Evolutionary conservation across 2,797 vertebrate species (phyloP).

Genomic region (Cyclopterus lumpus): DNA sequence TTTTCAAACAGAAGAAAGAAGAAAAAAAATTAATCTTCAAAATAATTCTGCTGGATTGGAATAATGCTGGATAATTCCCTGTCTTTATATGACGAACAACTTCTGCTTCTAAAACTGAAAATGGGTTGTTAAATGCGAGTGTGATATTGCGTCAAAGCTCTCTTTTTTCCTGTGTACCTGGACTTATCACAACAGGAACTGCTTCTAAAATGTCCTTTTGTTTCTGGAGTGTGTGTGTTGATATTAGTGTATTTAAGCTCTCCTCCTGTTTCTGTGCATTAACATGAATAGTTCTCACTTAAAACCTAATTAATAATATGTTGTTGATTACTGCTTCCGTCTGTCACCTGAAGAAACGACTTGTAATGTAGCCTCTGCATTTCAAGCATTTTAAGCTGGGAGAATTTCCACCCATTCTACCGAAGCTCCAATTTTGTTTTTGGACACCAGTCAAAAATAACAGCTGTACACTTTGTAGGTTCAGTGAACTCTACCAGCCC

Average conservation of each 20-base stretch:
- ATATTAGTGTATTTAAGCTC: background rate
- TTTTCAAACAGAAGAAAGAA: constrained; percentile 1
- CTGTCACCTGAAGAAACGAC: constrained; percentile 27
- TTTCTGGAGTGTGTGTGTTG: constrained; percentile 1
- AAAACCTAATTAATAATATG: constrained; percentile 1
- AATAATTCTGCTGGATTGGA: background rate
- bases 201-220: constrained; percentile 10
- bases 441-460: constrained; percentile 95
- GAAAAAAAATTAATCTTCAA: background rate
- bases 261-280: constrained; percentile 22
- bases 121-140: constrained; percentile 7
- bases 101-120: constrained; percentile 2
- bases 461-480: constrained; percentile 94
- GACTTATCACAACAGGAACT: background rate
- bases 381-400: constrained; percentile 83
- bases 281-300: constrained; percentile 10
- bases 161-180: background rate
- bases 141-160: background rate
- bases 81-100: background rate
- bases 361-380: constrained; percentile 20
- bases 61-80: background rate
- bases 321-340: background rate
- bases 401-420: constrained; percentile 85
- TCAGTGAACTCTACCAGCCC: constrained; percentile 90
- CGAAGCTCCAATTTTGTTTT: constrained; percentile 88